phyloP scores from a whole-genome alignment of 2,113 vertebrate genomes.

The Neomonachus schauinslandi region DNA sequence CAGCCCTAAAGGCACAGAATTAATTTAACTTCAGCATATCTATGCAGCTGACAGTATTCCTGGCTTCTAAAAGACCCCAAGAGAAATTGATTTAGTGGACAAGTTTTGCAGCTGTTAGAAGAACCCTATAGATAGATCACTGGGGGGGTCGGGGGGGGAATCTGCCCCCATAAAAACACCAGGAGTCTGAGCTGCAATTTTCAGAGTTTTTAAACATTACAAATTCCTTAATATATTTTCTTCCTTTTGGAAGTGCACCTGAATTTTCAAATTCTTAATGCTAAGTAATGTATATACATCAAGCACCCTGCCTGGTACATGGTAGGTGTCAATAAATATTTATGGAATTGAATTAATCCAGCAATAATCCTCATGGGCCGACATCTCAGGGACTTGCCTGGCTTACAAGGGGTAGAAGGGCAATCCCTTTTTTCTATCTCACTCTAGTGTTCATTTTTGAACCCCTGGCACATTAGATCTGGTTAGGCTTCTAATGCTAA shows the following conservation, averaged over 20 bases:
- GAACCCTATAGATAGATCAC: background rate
- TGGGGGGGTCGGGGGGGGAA: background rate
- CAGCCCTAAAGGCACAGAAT: background rate
- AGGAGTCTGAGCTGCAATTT: background rate
- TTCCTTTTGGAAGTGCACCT: slow-evolving; percentile 4
- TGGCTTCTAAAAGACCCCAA: background rate
- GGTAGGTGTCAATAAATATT: background rate
- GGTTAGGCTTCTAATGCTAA: background rate
- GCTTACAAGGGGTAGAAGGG: background rate
- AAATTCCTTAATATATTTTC: background rate
- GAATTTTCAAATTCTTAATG: slow-evolving; percentile 8
- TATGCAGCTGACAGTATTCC: slow-evolving; percentile 1
- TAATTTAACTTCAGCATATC: slow-evolving; percentile 29
- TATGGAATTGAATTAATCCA: background rate
- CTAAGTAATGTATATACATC: background rate
- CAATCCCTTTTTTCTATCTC: background rate
- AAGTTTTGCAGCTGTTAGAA: background rate
- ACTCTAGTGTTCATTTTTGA: background rate
- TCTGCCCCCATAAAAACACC: background rate
- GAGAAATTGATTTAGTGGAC: background rate
- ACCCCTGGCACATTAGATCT: background rate
- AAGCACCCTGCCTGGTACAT: background rate
- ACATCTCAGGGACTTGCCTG: background rate
- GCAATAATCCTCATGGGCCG: background rate
- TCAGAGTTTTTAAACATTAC: background rate